phyloP scores from a whole-genome alignment of 2,797 vertebrate species.

The Tachyglossus aculeatus region DNA sequence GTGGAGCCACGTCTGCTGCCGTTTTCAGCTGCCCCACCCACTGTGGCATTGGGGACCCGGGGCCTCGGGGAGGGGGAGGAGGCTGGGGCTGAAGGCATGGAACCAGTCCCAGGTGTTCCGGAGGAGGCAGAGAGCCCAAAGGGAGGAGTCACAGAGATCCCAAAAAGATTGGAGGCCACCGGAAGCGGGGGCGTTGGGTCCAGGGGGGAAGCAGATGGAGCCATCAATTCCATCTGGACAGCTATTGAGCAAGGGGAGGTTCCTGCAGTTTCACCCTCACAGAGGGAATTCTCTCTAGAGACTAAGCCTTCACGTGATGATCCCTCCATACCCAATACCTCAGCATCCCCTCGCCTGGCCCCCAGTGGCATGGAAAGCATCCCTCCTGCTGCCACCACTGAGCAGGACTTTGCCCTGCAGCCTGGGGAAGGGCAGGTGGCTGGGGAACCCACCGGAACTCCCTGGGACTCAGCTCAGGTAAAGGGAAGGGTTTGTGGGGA shows the following conservation, averaged over 20 bases:
- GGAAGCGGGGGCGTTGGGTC: neutral
- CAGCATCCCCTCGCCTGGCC: conserved; percentile 38
- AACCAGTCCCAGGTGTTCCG: neutral
- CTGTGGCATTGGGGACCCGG: neutral
- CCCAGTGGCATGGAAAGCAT: conserved; percentile 58
- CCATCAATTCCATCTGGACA: conserved; percentile 15
- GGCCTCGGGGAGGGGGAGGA: conserved; percentile 20
- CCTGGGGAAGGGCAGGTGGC: conserved; percentile 52
- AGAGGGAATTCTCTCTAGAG: conserved; percentile 17
- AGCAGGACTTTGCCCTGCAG: conserved; percentile 39
- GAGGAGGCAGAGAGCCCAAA: conserved; percentile 14
- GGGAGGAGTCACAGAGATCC: conserved; percentile 34
- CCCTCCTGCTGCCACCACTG: conserved; percentile 56
- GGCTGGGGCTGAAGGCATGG: conserved; percentile 22
- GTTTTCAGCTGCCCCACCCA: conserved; percentile 39
- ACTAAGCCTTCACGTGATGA: conserved; percentile 1
- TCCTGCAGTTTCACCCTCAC: conserved; percentile 27
- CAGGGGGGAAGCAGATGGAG: conserved; percentile 21
- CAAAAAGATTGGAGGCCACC: conserved; percentile 28
- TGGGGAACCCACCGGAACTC: conserved; percentile 58
- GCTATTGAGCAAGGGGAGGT: conserved; percentile 26
- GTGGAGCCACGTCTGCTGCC: conserved; percentile 60
- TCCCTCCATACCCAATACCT: conserved; percentile 54
- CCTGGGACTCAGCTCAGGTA: conserved; percentile 83
- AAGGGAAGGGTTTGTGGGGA: neutral